Base-by-base conservation (phyloP, 2,113 vertebrate genomes). In the Agapornis roseicollis region DNA sequence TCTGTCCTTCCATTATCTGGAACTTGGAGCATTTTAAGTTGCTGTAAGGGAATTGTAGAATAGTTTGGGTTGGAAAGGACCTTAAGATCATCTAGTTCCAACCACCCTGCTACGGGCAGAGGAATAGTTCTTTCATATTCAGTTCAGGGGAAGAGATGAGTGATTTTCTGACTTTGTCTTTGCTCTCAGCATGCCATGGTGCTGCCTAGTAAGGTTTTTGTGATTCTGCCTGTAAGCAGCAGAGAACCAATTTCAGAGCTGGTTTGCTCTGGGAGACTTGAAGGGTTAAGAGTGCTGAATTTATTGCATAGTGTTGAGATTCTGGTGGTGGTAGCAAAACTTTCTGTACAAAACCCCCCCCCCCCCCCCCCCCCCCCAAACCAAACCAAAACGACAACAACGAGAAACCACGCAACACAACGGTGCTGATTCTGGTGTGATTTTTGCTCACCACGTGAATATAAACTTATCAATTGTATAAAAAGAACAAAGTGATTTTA, bases 341-440 rank as follows among this genome's bases (percentile, higher is more conserved):
- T 77, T 23, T 44, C 4, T 78, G 44, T 3, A 24, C 39, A n/a
- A 50, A n/a, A 50, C 11, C 12, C 22, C 23, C 13, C 55, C 19
- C 31, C 55, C 55, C 31, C 31, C 8, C 18, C n/a, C n/a, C n/a
- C n/a, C n/a, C n/a, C 55, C 55, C 6, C n/a, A 14, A 46, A 50
- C 61, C 55, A 79, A 70, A 83, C 66, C 49, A 92, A 97, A 91
- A 95, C 9, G 27, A 96, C 94, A 39, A 94, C 77, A 87, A 93
- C 87, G 89, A 93, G 81, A 95, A 95, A 94, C 95, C 87, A 89
- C 95, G 85, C 89, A 95, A 97, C 96, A 97, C 97, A 96, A 98
- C 97, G 98, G 98, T 98, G 98, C 98, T 98, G 98, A 98, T 97
- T 97, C 97, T 97, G 97, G 97, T 97, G 97, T 97, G 97, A 97